Evolutionary conservation across 2,888 invertebrate genomes (phyloP).

Genomic region (Thumatha senex): DNA sequence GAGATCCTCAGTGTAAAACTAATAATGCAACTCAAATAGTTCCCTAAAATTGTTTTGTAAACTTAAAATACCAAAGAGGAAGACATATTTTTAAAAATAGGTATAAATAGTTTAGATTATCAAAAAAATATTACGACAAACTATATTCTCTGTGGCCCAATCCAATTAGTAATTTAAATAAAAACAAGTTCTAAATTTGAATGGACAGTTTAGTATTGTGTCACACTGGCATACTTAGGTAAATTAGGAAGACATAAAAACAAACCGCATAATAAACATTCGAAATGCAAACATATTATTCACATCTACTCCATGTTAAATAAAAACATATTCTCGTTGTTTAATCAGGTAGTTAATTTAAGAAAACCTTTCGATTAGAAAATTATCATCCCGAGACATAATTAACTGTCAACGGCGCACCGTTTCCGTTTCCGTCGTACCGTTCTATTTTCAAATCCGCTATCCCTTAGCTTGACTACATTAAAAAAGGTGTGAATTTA

Average conservation of each 20-base stretch:
- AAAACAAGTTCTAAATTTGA: too few species aligned
- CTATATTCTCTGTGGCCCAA: too few species aligned
- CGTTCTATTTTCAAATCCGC: slow-evolving; percentile 79
- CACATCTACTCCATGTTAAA: background rate
- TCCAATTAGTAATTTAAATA: too few species aligned
- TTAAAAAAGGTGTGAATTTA: slow-evolving; percentile 20
- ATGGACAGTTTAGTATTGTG: too few species aligned
- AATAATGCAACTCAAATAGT: too few species aligned
- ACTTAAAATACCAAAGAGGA: too few species aligned
- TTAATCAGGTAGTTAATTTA: slow-evolving; percentile 4
- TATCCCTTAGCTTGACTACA: slow-evolving; percentile 19
- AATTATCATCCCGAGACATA: slow-evolving; percentile 74
- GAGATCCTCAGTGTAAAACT: too few species aligned
- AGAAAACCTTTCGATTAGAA: slow-evolving; percentile 73
- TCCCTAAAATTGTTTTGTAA: too few species aligned
- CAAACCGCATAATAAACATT: background rate
- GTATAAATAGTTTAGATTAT: too few species aligned
- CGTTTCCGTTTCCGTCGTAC: slow-evolving; percentile 77
- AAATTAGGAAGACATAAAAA: background rate
- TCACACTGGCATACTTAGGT: background rate
- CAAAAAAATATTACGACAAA: too few species aligned
- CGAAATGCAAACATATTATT: background rate
- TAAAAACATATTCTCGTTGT: background rate
- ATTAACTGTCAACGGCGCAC: slow-evolving; percentile 79
- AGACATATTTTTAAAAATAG: too few species aligned